A percentile compares a stretch with the other conserved stretches of the same genome.
Conservation (phyloP, 2,797 vertebrate genomes). For the Typhlichthys subterraneus region DNA sequence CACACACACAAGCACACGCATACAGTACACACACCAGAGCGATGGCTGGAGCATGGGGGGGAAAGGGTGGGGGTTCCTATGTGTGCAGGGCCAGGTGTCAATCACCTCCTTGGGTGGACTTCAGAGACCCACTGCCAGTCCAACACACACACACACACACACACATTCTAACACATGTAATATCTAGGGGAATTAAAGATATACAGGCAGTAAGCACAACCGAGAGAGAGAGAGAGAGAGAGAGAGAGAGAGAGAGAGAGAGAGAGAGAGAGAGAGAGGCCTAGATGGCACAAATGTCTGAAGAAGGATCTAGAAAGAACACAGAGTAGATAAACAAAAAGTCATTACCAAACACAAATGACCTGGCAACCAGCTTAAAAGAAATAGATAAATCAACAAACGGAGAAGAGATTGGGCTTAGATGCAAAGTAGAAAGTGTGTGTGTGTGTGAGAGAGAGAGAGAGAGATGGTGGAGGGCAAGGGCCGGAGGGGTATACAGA, state of each 20-base stretch:
- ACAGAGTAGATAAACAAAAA: conserved; percentile 88
- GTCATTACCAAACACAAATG: conserved; percentile 95
- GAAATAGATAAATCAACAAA: conserved; percentile 75
- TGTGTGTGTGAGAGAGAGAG: conserved; percentile 5
- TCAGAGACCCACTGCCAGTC: no score
- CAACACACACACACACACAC: no score
- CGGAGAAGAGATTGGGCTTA: conserved; percentile 46
- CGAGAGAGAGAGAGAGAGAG: conserved; percentile 26
- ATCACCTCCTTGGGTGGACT: no score
- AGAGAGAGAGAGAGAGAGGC: conserved; percentile 16
- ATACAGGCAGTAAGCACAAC: no score
- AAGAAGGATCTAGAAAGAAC: conserved; percentile 43
- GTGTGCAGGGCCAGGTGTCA: no score
- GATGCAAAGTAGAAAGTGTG: conserved; percentile 43
- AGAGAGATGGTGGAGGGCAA: conserved; percentile 35
- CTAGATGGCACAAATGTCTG: conserved; percentile 54
- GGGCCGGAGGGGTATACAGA: conserved; percentile 44
- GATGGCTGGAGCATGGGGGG: no score
- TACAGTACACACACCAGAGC: no score
- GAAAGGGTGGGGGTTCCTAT: no score
- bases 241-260: conserved; percentile 31
- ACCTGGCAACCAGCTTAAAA: conserved; percentile 87
- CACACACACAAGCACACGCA: no score
- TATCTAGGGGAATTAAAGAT: no score
- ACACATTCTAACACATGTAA: no score